Evolutionary conservation across 2,888 invertebrate genomes (phyloP).

Genomic region (Schrankia costaestrigalis): DNA sequence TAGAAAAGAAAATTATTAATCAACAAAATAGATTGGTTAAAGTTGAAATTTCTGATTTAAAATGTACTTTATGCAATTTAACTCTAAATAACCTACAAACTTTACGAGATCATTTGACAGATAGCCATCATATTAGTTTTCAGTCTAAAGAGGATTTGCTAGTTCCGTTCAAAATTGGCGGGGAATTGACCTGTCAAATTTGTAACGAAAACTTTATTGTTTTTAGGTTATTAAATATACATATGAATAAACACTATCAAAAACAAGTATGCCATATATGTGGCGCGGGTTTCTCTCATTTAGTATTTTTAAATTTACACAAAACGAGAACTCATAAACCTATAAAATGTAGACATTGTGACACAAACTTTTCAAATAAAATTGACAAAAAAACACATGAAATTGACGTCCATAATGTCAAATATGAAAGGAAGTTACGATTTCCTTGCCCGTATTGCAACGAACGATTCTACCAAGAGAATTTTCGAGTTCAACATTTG

Average conservation of each 20-base stretch:
- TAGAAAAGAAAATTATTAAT: conserved; percentile 57
- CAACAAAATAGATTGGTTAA: conserved; percentile 64
- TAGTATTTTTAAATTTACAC: conserved; percentile 61
- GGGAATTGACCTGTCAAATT: conserved; percentile 52
- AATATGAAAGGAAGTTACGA: conserved; percentile 42
- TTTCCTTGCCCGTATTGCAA: conserved; percentile 57
- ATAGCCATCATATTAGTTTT: conserved; percentile 43
- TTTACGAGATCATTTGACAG: conserved; percentile 45
- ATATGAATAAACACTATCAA: conserved; percentile 66
- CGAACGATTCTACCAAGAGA: conserved; percentile 57
- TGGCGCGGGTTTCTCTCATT: conserved; percentile 61
- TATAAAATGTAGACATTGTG: conserved; percentile 47
- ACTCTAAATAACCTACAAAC: conserved; percentile 31
- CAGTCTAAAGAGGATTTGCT: conserved; percentile 47
- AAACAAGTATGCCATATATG: conserved; percentile 68
- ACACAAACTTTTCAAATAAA: conserved; percentile 38
- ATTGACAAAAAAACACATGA: conserved; percentile 36
- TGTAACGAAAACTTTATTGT: conserved; percentile 49
- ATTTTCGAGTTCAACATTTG: conserved; percentile 45
- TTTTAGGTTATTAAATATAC: conserved; percentile 61
- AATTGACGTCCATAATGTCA: conserved; percentile 22
- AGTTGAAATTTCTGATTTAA: conserved; percentile 57
- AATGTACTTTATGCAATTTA: conserved; percentile 52
- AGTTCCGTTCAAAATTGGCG: conserved; percentile 59
- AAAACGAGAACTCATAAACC: conserved; percentile 50